Evolutionary conservation across 2,888 invertebrate genomes (phyloP).

Genomic region (Archips crataeganus): DNA sequence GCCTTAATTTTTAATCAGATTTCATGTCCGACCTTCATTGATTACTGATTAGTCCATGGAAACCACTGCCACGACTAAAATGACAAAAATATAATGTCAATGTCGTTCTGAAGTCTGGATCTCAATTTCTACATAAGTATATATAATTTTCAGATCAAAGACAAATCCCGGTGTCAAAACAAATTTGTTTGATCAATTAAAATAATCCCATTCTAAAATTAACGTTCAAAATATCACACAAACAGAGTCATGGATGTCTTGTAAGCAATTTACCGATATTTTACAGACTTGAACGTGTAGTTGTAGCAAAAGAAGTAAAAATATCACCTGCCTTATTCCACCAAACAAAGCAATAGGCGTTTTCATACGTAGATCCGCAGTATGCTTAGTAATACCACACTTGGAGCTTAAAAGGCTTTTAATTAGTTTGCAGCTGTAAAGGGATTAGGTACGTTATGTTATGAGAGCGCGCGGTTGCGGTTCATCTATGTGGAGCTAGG

Average conservation of each 20-base stretch:
- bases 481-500: not conserved
- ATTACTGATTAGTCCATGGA: not conserved
- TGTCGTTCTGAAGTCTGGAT: not conserved
- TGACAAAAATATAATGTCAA: not conserved
- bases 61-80: not conserved
- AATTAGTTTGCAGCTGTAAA: constrained; percentile 9
- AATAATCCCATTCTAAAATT: not conserved
- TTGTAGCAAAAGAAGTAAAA: not conserved
- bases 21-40: not conserved
- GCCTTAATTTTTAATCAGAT: not conserved
- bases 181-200: not conserved
- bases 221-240: not conserved
- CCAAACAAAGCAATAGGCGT: not conserved
- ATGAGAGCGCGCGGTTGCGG: not conserved
- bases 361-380: not conserved
- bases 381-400: constrained; percentile 1
- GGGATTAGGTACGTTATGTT: not conserved
- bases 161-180: constrained; percentile 7
- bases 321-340: not conserved
- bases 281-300: not conserved
- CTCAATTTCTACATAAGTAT: not conserved
- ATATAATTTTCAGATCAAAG: not conserved
- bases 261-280: not conserved
- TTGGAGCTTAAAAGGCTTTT: constrained; percentile 6
- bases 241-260: not conserved